Evolutionary conservation across 23 tunicate species (phyloP), one percentile per base, ranked within the genome.

Genomic region (Trididemnum miniatum): DNA sequence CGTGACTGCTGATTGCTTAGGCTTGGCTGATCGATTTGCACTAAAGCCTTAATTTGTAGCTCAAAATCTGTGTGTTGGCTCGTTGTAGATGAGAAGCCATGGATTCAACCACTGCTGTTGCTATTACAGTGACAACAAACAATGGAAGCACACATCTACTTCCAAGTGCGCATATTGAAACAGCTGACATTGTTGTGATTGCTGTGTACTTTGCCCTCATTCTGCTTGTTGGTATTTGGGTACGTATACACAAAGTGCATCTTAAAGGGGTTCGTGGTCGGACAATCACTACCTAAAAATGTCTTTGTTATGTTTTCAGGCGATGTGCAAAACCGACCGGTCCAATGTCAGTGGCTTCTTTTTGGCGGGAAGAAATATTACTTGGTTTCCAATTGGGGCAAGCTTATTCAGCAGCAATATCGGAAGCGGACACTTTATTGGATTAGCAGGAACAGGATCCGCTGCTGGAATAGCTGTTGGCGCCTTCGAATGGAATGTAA

Each of bases 391-490:
- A 30, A 92, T 95, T n/a, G 99, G 96, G 5, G 99, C 99, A 1
- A 90, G 96, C 23, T 82, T 95, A 12, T 95, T 95, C 66, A 89
- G 96, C 60, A 85, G 92, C 75, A 95, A 95, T 71, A 95, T 95
- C 37, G 99, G 99, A 37, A 89, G 96, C 72, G 99, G 96, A 25
- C 87, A 81, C 74, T 95, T 95, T 83, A 92, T 90, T 1, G 99
- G 99, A 1, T 65, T 95, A 2, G 99, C 99, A 1, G 99, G 99
- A 62, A 95, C 99, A 0, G 99, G 96, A 22, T 96, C 99, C 12
- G 99, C 99, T 12, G 91, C 91, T 2, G 99, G 99, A 77, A 86
- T 95, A 2, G 99, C 99, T 0, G 99, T 95, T 30, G 99, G 99
- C 2, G 99, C 92, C 23, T 95, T 95, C 65, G 99, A 95, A 67